Percentiles rank a stretch among this genome's conserved stretches.
Conservation (phyloP, 2,113 vertebrate genomes). For the Leptobrachium ailaonicum region DNA sequence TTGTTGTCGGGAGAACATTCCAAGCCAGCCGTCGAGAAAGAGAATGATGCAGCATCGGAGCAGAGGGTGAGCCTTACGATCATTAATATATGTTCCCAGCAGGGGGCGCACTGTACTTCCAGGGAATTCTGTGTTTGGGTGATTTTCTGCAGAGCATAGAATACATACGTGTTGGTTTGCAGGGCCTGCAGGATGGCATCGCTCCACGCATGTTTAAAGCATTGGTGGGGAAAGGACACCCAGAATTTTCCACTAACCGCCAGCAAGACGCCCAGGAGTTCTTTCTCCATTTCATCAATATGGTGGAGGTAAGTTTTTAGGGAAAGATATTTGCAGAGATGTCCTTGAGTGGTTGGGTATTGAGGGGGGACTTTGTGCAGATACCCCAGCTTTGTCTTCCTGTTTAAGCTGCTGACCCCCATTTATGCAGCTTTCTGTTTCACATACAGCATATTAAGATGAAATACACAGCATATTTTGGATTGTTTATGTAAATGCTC, state of each 20-base stretch:
- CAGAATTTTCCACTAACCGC: conserved; percentile 96
- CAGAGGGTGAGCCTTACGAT: conserved; percentile 73
- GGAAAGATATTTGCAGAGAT: background rate
- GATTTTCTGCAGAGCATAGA: background rate
- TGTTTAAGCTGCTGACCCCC: no score
- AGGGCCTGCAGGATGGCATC: conserved; percentile 93
- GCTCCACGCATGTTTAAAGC: conserved; percentile 96
- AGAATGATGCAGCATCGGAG: conserved; percentile 79
- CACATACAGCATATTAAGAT: no score
- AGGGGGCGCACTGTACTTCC: background rate
- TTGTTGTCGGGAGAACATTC: conserved; percentile 95
- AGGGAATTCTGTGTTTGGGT: background rate
- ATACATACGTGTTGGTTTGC: conserved; percentile 24
- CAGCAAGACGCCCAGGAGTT: conserved; percentile 98
- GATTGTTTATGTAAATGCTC: no score
- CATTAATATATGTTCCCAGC: background rate
- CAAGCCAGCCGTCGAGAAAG: conserved; percentile 80
- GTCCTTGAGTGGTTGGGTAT: background rate
- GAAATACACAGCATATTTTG: no score
- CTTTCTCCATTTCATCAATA: conserved; percentile 97
- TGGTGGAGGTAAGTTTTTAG: conserved; percentile 87
- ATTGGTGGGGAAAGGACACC: conserved; percentile 91
- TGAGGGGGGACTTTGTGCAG: no score
- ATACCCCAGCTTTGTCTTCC: no score
- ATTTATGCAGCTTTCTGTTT: no score